Conservation (phyloP, 2,113 vertebrate species). For the Sapayoa aenigma region DNA sequence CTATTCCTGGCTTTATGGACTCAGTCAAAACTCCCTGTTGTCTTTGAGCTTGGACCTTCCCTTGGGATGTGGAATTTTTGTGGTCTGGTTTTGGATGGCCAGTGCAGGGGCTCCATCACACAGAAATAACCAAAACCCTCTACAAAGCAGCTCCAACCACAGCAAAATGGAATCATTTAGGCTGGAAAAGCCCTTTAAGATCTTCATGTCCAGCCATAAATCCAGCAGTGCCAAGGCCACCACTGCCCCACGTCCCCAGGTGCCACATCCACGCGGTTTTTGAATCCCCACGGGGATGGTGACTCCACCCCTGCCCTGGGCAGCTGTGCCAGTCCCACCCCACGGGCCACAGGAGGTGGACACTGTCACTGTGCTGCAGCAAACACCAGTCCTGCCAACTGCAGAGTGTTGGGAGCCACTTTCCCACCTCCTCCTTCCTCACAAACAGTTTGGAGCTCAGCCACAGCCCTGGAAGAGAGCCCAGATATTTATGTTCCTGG, state of each 20-base stretch:
- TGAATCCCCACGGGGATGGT: not conserved
- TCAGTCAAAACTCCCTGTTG: not conserved
- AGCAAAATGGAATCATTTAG: not conserved
- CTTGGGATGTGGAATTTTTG: not conserved
- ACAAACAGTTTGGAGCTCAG: not conserved
- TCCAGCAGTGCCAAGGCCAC: not conserved
- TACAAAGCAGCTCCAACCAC: not conserved
- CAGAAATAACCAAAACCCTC: not conserved
- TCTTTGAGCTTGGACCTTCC: not conserved
- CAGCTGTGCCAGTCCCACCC: not conserved
- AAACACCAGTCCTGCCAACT: not conserved
- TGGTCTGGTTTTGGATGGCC: not conserved
- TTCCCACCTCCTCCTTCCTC: slow-evolving; percentile 23
- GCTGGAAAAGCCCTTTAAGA: not conserved
- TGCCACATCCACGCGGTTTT: accelerated
- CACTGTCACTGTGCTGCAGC: not conserved
- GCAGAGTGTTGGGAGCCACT: not conserved
- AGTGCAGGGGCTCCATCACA: not conserved
- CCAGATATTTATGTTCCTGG: slow-evolving; percentile 47
- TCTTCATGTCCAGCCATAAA: not conserved
- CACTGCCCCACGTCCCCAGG: not conserved
- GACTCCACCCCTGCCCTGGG: not conserved
- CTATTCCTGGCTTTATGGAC: not conserved
- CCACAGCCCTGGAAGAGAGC: slow-evolving; percentile 16
- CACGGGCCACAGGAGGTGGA: not conserved